A percentile compares a stretch with the other conserved stretches of the same genome.
Conservation (phyloP, 2,888 invertebrate genomes). For the Acronicta leporina region DNA sequence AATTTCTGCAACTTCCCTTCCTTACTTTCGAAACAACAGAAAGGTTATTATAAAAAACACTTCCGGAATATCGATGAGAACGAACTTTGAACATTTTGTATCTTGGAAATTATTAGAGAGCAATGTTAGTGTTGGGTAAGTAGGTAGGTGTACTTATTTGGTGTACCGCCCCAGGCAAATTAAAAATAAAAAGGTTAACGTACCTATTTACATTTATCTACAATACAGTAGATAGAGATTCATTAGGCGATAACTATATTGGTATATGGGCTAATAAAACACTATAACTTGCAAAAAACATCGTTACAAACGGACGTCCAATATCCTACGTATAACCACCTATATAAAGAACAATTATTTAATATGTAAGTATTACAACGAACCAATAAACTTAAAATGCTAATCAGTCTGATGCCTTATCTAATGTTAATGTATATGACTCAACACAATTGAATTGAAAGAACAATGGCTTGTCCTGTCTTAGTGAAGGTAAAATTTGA, state of each 20-base stretch:
- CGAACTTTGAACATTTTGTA: constrained; percentile 28
- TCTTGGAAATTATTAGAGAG: background rate
- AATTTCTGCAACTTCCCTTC: constrained; percentile 72
- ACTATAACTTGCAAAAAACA: too few relatives aligned
- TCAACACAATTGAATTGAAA: constrained; percentile 68
- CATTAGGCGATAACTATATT: too few relatives aligned
- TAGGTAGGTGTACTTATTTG: background rate
- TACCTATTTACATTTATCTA: too few relatives aligned
- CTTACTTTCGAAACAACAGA: constrained; percentile 67
- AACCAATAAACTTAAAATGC: constrained; percentile 60
- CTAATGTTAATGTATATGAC: constrained; percentile 61
- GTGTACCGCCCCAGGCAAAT: background rate
- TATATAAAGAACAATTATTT: constrained; percentile 17
- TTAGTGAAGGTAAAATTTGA: constrained; percentile 57
- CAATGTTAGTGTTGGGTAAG: too few relatives aligned
- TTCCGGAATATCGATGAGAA: constrained; percentile 66
- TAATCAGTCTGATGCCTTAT: constrained; percentile 62
- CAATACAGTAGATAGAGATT: too few relatives aligned
- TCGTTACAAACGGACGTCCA: too few relatives aligned
- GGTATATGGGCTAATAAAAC: too few relatives aligned
- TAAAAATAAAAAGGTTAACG: background rate
- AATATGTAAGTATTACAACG: constrained; percentile 48
- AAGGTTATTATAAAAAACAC: constrained; percentile 66
- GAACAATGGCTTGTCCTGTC: constrained; percentile 67
- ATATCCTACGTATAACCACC: background rate